Evolutionary conservation across 2,113 vertebrate genomes (phyloP), one percentile per base, ranked within the genome.

Genomic region (Eulemur macaco): DNA sequence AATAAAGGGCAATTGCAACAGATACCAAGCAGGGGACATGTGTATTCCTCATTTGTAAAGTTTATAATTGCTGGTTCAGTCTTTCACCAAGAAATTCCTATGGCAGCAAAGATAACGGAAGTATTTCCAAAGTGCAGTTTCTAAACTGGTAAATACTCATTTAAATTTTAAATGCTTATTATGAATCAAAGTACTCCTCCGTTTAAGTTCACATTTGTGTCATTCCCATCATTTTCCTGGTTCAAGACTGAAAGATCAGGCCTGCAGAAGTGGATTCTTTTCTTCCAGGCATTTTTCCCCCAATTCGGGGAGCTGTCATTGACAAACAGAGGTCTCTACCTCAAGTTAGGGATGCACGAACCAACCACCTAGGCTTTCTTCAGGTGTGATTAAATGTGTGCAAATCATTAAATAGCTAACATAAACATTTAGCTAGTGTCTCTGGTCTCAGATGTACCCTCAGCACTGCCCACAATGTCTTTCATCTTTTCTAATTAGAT

Each of bases 1-100:
- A 97, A 86, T 97, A 97, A 98, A 98, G 98, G 97, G 96, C 96
- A 96, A 96, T 76, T 60, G 97, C 93, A 82, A 69, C 97, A 98
- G 96, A 96, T 96, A 97, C 96, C 95, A 97, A 85, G 93, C 95
- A 96, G 95, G 96, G 93, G 92, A 98, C 77, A 50, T 88, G 95
- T 95, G 96, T 92, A 84, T 56, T 91, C 77, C 95, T 97, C 97
- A 94, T 97, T 93, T 94, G 95, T 96, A 97, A 94, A 94, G 78
- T 97, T 97, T 93, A 23, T 93, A 93, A 54, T 95, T 97, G 86
- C 80, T 60, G 20, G 93, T 45, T 94, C 77, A 76, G 92, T 88
- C 12, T 8, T 23, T 58, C 68, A 86, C 64, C 27, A 92, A 94
- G 90, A 96, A 96, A 96, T 90, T 86, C 60, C 87, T 86, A 78